Evolutionary conservation across 2,888 invertebrate species (phyloP), one percentile per base, ranked within the genome.

Genomic region (Laothoe populi): DNA sequence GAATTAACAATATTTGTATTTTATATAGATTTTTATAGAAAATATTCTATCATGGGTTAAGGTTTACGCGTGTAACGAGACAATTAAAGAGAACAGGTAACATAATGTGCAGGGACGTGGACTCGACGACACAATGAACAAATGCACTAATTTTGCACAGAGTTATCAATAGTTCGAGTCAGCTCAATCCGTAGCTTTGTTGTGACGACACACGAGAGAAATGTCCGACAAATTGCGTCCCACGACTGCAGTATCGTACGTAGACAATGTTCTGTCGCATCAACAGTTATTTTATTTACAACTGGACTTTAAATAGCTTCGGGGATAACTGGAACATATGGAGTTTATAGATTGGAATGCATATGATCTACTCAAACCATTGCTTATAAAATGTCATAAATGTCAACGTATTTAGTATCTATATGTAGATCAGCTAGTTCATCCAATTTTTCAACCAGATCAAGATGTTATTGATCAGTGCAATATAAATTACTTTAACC

Each of bases 211-310:
- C 80, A 84, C 84, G 78, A 84, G 86, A 86, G 86, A 87, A 87
- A 87, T 84, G 85, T 76, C 75, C 82, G 82, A 85, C 88, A 88
- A 90, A 90, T 91, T 90, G 88, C 86, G 76, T 81, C 79, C 81
- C 73, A 79, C 82, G 77, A 81, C 77, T 78, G 75, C 77, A 63
- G 59, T 74, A 73, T 72, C 66, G 71, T 75, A 74, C 74, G 72
- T 73, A 76, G 74, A 85, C 85, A 84, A 85, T 83, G 75, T 78
- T 73, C 73, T 72, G 73, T 75, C 76, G 68, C 76, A 78, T 84
- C 84, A 80, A 86, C 84, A 79, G 82, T 82, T 86, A 83, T 87
- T 87, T 87, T 86, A 84, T 85, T 80, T 81, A 74, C 81, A 82
- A 80, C 79, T 80, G 77, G 73, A 77, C 75, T 65, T 71, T 16